Conservation (phyloP, 1,140 invertebrate species). For the Papilio polyxenes region DNA sequence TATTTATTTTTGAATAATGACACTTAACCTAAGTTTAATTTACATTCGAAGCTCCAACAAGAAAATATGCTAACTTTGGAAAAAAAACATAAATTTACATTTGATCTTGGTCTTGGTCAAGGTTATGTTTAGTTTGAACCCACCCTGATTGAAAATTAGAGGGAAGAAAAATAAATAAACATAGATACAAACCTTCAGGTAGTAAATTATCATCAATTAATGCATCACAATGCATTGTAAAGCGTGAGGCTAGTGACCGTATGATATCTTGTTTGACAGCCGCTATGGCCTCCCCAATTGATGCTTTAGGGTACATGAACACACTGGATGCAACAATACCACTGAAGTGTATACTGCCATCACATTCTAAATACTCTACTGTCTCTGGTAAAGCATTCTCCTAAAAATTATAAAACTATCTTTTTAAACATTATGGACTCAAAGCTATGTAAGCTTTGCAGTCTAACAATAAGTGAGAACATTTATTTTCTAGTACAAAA, state of each 20-base stretch:
- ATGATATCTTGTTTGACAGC: slow-evolving; percentile 89
- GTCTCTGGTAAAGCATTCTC: slow-evolving; percentile 75
- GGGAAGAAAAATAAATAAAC: slow-evolving; percentile 18
- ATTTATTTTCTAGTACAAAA: too few species aligned
- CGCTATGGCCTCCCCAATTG: slow-evolving; percentile 83
- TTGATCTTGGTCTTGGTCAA: too few species aligned
- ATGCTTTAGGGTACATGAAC: slow-evolving; percentile 86
- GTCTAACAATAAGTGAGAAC: too few species aligned
- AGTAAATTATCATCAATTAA: slow-evolving; percentile 88
- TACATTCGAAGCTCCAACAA: too few species aligned
- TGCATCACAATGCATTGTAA: slow-evolving; percentile 93
- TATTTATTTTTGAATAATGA: too few species aligned
- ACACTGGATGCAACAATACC: slow-evolving; percentile 86
- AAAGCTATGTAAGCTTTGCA: background rate
- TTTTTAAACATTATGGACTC: background rate
- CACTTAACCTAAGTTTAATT: too few species aligned
- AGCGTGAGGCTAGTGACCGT: slow-evolving; percentile 87
- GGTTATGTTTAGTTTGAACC: too few species aligned
- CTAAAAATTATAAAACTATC: slow-evolving; percentile 52
- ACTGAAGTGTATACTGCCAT: slow-evolving; percentile 74
- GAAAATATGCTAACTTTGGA: too few species aligned
- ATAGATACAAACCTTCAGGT: slow-evolving; percentile 80
- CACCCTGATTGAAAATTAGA: too few species aligned
- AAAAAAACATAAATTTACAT: too few species aligned
- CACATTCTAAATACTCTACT: slow-evolving; percentile 78